phyloP scores from a whole-genome alignment of 2,888 invertebrate species.

The Scaptomyza polygonia region DNA sequence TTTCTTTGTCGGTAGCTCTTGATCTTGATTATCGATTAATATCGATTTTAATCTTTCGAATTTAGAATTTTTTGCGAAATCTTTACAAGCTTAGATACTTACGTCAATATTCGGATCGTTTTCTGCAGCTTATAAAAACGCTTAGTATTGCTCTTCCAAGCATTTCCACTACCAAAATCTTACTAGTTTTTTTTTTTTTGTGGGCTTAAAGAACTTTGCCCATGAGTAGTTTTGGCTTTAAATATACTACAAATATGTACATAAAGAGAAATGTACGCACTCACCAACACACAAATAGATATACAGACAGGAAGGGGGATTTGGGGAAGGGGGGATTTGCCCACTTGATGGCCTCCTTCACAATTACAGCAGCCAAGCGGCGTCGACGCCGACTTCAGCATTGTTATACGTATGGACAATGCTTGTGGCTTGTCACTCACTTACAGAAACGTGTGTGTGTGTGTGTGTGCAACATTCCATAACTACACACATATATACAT shows the following conservation, averaged over 20 bases:
- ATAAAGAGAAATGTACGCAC: not conserved
- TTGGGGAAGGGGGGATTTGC: constrained; percentile 30
- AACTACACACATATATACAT: constrained; percentile 33
- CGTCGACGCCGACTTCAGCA: constrained; percentile 34
- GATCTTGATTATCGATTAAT: too few species aligned
- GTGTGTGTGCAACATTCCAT: constrained; percentile 48
- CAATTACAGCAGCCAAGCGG: constrained; percentile 71
- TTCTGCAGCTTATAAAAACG: too few species aligned
- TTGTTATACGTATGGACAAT: constrained; percentile 71
- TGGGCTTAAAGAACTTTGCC: constrained; percentile 71
- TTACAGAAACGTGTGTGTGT: constrained; percentile 32
- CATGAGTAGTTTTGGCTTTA: constrained; percentile 67
- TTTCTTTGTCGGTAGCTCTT: too few species aligned
- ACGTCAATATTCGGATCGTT: too few species aligned
- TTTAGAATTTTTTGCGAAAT: too few species aligned
- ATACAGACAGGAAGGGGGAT: not conserved
- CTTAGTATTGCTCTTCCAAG: not conserved
- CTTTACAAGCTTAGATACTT: too few species aligned
- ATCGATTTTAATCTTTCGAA: too few species aligned
- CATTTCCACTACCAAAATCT: not conserved
- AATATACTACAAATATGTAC: constrained; percentile 57
- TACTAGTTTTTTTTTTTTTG: constrained; percentile 26
- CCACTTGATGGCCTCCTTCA: constrained; percentile 79
- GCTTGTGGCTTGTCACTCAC: constrained; percentile 75
- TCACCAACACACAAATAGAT: constrained; percentile 8